Evolutionary conservation across 2,888 invertebrate species (phyloP), one percentile per base, ranked within the genome.

Genomic region (Argyresthia goedartella): DNA sequence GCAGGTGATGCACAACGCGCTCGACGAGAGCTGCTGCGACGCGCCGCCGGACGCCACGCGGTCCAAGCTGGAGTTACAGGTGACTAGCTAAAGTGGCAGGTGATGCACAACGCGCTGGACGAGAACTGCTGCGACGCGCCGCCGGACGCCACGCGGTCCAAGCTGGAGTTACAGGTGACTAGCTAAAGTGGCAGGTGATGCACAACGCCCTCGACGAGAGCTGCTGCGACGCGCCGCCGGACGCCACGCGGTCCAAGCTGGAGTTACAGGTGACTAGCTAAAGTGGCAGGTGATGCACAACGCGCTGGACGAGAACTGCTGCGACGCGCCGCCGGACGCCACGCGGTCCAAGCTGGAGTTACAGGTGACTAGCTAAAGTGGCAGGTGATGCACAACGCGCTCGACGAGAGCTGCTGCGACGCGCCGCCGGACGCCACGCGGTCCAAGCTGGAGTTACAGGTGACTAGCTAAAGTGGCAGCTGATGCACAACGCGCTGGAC

Each of bases 11-110:
- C 92, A 95, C 50, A 98, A 97, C 81, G 94, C 96, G 35, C 88
- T 97, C 13, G 96, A 98, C 82, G 98, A 99, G 81, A 96, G 97
- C 76, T 95, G 96, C 33, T 95, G 96, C 0, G 98, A 97, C 92
- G 94, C 72, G 95, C 96, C 77, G 93, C 93, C 93, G 94, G 95
- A 96, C 77, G 8, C 4, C 49, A n/a, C 39, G 39, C 39, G 10
- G 2, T 9, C 39, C 8, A 11, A 39, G 10, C 25, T 25, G n/a
- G 16, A 46, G 9, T 25, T 46, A n/a, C 46, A 46, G 46, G 46
- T n/a, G n/a, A n/a, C n/a, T n/a, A n/a, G n/a, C n/a, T n/a, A n/a
- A n/a, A n/a, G n/a, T n/a, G n/a, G 68, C 80, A 89, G 56, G 91
- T 97, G 43, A 93, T 95, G 8, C 92, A 95, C 50, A 98, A 97